Evolutionary conservation across 2,113 vertebrate genomes (phyloP).

Genomic region (Pseudorasbora parva): DNA sequence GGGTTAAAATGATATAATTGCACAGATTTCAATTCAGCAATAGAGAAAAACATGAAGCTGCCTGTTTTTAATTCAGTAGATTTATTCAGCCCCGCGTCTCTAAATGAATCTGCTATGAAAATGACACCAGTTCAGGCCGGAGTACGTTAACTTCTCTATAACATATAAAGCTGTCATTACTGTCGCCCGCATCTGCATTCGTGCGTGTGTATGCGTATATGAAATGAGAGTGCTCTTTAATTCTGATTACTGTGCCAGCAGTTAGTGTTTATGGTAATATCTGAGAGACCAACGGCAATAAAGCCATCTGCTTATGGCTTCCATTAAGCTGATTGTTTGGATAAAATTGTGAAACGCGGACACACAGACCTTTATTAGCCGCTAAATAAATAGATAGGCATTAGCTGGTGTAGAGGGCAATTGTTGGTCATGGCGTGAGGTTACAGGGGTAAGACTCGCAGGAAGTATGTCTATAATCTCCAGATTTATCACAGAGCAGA

Average conservation of each 20-base stretch:
- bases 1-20: slow-evolving; percentile 63
- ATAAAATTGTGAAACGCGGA: slow-evolving; percentile 43
- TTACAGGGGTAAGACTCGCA: background rate
- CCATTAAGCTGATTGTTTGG: slow-evolving; percentile 79
- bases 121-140: slow-evolving; percentile 53
- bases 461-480: slow-evolving; percentile 29
- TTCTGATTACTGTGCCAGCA: slow-evolving; percentile 82
- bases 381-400: slow-evolving; percentile 36
- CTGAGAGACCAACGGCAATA: slow-evolving; percentile 79
- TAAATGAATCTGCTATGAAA: slow-evolving; percentile 56
- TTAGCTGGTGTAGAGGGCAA: background rate
- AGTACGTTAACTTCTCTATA: slow-evolving; percentile 58
- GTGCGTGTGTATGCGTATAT: slow-evolving; percentile 27
- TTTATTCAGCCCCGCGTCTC: slow-evolving; percentile 57
- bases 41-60: background rate
- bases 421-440: background rate
- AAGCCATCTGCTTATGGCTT: slow-evolving; percentile 84
- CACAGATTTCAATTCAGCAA: background rate
- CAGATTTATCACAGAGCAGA: slow-evolving; percentile 8
- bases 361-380: slow-evolving; percentile 34
- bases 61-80: slow-evolving; percentile 56
- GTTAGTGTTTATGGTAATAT: slow-evolving; percentile 87
- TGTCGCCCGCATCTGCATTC: slow-evolving; percentile 23
- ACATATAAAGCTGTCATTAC: slow-evolving; percentile 58
- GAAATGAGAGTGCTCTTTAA: slow-evolving; percentile 74